A percentile compares a stretch with the other conserved stretches of the same genome.
Conservation (phyloP, 2,888 invertebrate species). For the Luffia ferchaultella region DNA sequence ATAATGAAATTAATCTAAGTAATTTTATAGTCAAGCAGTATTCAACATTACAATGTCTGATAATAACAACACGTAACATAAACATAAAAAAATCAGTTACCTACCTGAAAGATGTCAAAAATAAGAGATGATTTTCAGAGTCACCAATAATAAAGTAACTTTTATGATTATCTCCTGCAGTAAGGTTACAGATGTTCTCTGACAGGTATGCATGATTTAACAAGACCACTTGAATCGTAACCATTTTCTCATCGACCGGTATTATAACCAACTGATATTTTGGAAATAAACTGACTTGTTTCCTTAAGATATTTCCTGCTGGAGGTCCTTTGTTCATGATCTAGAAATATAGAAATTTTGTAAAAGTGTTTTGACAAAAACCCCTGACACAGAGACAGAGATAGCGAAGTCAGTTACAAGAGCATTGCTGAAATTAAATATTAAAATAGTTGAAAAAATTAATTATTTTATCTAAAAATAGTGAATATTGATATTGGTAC, state of each 20-base stretch:
- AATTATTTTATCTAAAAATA: conserved; percentile 2
- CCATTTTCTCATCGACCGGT: conserved; percentile 31
- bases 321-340: conserved; percentile 78
- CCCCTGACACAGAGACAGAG: neutral
- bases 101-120: conserved; percentile 65
- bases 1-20: neutral
- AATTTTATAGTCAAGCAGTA: neutral
- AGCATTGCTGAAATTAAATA: conserved; percentile 7
- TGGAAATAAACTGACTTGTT: conserved; percentile 70
- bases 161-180: conserved; percentile 58
- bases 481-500: no score
- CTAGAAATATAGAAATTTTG: conserved; percentile 45
- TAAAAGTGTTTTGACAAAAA: neutral
- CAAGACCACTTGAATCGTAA: conserved; percentile 36
- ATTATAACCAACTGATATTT: conserved; percentile 61
- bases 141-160: conserved; percentile 72
- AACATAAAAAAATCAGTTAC: conserved; percentile 13
- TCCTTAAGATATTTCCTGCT: conserved; percentile 72
- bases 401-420: conserved; percentile 1
- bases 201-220: conserved; percentile 49
- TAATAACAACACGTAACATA: neutral
- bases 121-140: conserved; percentile 67
- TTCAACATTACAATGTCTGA: neutral
- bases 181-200: conserved; percentile 43
- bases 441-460: neutral